A percentile compares a stretch with the other conserved stretches of the same genome.
phyloP scores from a whole-genome alignment of 2,888 invertebrate genomes.

The Yponomeuta malinellus region DNA sequence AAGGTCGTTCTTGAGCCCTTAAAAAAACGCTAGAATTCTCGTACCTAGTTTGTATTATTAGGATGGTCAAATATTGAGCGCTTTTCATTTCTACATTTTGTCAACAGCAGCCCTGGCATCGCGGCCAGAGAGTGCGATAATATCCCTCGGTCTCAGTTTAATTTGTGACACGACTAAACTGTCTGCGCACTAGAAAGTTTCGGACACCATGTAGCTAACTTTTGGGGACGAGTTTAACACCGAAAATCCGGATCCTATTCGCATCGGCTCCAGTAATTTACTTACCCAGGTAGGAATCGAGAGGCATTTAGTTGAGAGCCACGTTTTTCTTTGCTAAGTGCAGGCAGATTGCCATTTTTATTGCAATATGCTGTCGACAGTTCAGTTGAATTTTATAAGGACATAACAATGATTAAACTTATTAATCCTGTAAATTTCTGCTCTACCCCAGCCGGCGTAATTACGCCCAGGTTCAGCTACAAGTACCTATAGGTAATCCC shows the following conservation, averaged over 20 bases:
- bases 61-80: background rate
- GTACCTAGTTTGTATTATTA: too few species aligned
- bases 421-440: too few species aligned
- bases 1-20: too few species aligned
- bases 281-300: background rate
- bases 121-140: background rate
- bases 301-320: background rate
- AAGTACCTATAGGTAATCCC: too few species aligned
- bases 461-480: too few species aligned
- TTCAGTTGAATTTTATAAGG: too few species aligned
- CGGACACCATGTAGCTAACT: background rate
- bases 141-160: slow-evolving; percentile 15
- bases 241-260: background rate
- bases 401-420: too few species aligned
- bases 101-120: slow-evolving; percentile 6
- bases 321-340: background rate
- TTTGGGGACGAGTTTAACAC: slow-evolving; percentile 1
- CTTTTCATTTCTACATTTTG: background rate
- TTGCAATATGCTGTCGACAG: too few species aligned
- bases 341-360: too few species aligned
- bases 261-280: background rate
- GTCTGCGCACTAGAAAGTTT: slow-evolving; percentile 13
- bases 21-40: too few species aligned
- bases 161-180: slow-evolving; percentile 20
- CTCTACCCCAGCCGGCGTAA: too few species aligned